Evolutionary conservation across 2,113 vertebrate genomes (phyloP), one percentile per base, ranked within the genome.

Genomic region (Sinocyclocheilus rhinocerous): DNA sequence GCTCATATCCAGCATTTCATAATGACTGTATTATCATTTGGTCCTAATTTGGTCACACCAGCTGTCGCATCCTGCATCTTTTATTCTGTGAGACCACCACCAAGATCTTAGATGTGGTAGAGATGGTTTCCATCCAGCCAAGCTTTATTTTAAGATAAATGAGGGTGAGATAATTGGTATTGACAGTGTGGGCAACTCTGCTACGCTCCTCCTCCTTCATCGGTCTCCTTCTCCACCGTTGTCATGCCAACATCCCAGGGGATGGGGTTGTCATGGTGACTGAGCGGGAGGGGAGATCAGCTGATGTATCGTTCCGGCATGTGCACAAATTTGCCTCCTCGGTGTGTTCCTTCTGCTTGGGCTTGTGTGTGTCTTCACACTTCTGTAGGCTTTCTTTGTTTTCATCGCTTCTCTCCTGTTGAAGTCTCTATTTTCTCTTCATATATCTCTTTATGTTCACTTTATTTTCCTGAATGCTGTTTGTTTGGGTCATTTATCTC

Each of bases 241-340:
- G 94, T 88, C 95, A 81, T 93, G 91, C 95, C 95, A 95, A 92
- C 93, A 91, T 96, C 95, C 95, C 95, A 65, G 88, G 95, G 96
- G 96, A 94, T 91, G 86, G 85, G 2, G 97, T 99, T 97, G 95
- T 96, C 96, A 98, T 99, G 97, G 97, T 90, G 93, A 98, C 94
- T 6, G 86, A 87, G 91, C 73, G 86, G 94, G 93, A 95, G 95
- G 92, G 93, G 89, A 93, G 92, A 94, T 96, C 96, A 96, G 96
- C 96, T 97, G 96, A 95, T 93, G 95, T 90, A 84, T 91, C 18
- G 85, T 92, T 93, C 86, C 88, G 90, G 91, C 92, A 92, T 93
- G 90, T 93, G 88, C 91, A 87, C 88, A 90, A 86, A 92, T 88
- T 88, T 86, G 39, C 87, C 89, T 89, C 87, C 84, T 91, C 86